These are phyloP conservation scores for Sminthurides aquaticus DNA, from an alignment of 2,888 invertebrate genomes.

Conservation along the genomic window DNA sequence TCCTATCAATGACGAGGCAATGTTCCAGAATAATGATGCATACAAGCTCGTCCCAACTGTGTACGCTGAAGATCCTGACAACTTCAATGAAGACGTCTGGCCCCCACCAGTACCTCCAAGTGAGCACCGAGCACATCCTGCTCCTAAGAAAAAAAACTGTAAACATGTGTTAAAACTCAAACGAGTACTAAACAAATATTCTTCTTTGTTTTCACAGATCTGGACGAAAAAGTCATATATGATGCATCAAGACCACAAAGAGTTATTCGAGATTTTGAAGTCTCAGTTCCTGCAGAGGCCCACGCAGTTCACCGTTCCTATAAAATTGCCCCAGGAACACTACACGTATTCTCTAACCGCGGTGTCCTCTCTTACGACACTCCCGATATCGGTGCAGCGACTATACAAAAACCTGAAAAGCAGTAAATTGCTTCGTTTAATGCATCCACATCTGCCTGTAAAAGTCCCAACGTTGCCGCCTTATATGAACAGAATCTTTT, in stretches of 20 bases:
- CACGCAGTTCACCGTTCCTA: conserved; percentile 26
- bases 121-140: conserved; percentile 4
- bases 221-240: conserved; percentile 37
- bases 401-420: conserved; percentile 24
- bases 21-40: conserved; percentile 30
- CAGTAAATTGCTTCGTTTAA: too few species aligned
- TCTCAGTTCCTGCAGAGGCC: conserved; percentile 14
- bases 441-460: too few species aligned
- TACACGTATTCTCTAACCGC: conserved; percentile 41
- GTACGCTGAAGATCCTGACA: conserved; percentile 41
- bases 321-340: conserved; percentile 42
- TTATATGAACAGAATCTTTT: too few species aligned
- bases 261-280: conserved; percentile 37
- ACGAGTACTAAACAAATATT: neutral
- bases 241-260: conserved; percentile 34
- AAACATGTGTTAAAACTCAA: conserved; percentile 1
- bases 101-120: conserved; percentile 40
- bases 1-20: conserved; percentile 38
- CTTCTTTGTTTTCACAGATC: conserved; percentile 25
- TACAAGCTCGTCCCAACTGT: conserved; percentile 41
- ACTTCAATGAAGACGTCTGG: conserved; percentile 36
- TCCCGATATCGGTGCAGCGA: conserved; percentile 38
- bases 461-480: too few species aligned
- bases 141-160: neutral
- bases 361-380: conserved; percentile 39